Conservation (phyloP, 2,113 vertebrate species). For the Pica pica region DNA sequence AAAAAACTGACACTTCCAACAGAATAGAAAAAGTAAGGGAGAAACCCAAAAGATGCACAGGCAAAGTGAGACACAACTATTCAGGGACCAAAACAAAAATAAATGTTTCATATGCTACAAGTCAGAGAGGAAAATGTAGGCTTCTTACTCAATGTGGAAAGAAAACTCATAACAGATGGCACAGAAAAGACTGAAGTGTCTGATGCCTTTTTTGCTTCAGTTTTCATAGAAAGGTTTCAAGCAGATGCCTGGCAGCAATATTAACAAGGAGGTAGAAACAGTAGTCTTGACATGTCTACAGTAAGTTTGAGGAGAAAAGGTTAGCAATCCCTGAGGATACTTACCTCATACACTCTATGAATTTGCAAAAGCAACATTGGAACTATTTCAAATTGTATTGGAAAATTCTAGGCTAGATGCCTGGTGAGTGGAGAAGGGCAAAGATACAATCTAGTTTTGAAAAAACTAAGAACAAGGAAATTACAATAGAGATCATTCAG, state of each 20-base stretch:
- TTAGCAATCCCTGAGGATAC: background rate
- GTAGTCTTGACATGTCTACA: background rate
- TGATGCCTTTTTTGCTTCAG: slow-evolving; percentile 42
- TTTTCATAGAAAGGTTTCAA: slow-evolving; percentile 17
- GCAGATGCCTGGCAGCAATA: slow-evolving; percentile 21
- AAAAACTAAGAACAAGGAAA: background rate
- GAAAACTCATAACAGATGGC: slow-evolving; percentile 22
- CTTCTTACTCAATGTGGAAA: background rate
- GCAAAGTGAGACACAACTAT: background rate
- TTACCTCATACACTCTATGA: background rate
- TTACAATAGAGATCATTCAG: background rate
- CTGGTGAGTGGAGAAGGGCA: background rate
- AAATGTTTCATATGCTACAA: background rate
- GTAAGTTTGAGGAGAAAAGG: background rate
- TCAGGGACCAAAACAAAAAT: background rate
- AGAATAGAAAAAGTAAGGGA: background rate
- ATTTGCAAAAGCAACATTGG: background rate
- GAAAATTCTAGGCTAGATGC: background rate
- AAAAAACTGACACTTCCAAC: background rate
- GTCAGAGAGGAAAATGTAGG: background rate
- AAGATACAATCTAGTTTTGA: background rate
- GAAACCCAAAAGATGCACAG: background rate
- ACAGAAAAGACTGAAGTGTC: slow-evolving; percentile 2
- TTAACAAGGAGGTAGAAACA: background rate
- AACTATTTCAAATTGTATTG: background rate